These are phyloP conservation scores for Lucilia sericata DNA, from an alignment of 1,140 invertebrate species.

Conservation along the genomic window DNA sequence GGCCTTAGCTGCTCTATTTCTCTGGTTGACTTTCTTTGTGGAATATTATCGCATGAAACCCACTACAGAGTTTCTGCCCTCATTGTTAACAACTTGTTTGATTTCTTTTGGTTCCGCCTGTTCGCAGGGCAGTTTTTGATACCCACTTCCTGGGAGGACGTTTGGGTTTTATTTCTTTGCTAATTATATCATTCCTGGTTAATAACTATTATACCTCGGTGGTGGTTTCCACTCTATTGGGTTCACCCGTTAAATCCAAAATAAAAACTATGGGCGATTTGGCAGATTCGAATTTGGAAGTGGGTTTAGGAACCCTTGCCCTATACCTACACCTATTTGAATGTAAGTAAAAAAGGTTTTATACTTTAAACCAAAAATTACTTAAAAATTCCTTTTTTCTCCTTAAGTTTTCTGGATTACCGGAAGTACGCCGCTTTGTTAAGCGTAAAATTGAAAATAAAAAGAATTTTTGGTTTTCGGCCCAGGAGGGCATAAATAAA, in stretches of 20 bases:
- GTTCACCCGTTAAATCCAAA: conserved; percentile 55
- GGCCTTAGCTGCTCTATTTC: conserved; percentile 51
- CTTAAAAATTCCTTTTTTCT: too few species aligned
- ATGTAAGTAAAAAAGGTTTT: conserved; percentile 39
- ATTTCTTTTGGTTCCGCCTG: conserved; percentile 61
- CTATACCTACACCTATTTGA: conserved; percentile 55
- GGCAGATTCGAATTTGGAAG: conserved; percentile 61
- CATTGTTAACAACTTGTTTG: conserved; percentile 59
- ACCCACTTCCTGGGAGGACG: conserved; percentile 60
- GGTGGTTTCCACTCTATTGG: conserved; percentile 60
- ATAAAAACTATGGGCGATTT: conserved; percentile 60
- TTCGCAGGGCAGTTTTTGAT: conserved; percentile 59
- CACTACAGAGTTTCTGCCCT: conserved; percentile 49
- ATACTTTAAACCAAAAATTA: too few species aligned
- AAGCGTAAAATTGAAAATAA: conserved; percentile 55
- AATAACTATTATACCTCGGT: conserved; percentile 66
- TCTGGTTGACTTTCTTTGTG: conserved; percentile 59
- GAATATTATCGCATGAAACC: conserved; percentile 46
- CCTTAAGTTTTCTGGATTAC: conserved; percentile 48
- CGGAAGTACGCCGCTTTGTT: conserved; percentile 56
- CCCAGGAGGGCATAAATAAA: conserved; percentile 54
- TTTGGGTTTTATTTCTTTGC: conserved; percentile 59
- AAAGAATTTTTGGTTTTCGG: conserved; percentile 55
- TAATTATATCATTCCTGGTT: conserved; percentile 58
- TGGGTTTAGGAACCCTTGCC: conserved; percentile 55